Conservation (phyloP, 2,797 vertebrate species). For the Oryzias sinensis region DNA sequence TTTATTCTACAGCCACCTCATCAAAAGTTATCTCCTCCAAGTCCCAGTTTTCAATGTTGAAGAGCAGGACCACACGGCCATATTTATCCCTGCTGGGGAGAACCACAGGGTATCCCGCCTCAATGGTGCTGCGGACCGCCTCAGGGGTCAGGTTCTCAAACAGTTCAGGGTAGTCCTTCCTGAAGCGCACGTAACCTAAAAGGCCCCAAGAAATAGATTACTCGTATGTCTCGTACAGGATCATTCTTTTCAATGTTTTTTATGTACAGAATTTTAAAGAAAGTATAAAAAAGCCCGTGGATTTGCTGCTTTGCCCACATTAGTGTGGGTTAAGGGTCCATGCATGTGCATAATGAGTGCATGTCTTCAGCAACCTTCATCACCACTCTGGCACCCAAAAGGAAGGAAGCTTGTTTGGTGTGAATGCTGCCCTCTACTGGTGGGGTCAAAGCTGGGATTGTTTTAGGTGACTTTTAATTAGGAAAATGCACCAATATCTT, state of each 20-base stretch:
- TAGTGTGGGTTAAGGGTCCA: no score
- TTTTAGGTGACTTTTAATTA: no score
- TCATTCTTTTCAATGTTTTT: no score
- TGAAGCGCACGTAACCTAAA: constrained; percentile 91
- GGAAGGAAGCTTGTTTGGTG: no score
- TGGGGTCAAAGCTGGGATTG: no score
- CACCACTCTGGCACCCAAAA: no score
- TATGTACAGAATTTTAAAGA: no score
- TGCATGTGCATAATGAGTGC: neutral
- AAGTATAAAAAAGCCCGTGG: no score
- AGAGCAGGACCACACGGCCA: constrained; percentile 91
- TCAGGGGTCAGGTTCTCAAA: constrained; percentile 90
- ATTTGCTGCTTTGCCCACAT: no score
- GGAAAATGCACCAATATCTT: no score
- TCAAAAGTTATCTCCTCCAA: constrained; percentile 97
- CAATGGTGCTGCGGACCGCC: constrained; percentile 91
- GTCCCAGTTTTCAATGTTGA: constrained; percentile 98
- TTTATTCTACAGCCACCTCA: constrained; percentile 80
- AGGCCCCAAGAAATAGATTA: neutral
- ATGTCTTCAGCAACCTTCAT: neutral
- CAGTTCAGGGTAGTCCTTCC: constrained; percentile 92
- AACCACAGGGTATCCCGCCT: constrained; percentile 93
- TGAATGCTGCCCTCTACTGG: no score
- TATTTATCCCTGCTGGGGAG: constrained; percentile 90
- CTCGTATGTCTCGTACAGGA: no score